A percentile compares a stretch with the other conserved stretches of the same genome.
These are phyloP conservation scores for Opisthograptis luteolata DNA, from an alignment of 2,888 invertebrate species.

Conservation along the genomic window DNA sequence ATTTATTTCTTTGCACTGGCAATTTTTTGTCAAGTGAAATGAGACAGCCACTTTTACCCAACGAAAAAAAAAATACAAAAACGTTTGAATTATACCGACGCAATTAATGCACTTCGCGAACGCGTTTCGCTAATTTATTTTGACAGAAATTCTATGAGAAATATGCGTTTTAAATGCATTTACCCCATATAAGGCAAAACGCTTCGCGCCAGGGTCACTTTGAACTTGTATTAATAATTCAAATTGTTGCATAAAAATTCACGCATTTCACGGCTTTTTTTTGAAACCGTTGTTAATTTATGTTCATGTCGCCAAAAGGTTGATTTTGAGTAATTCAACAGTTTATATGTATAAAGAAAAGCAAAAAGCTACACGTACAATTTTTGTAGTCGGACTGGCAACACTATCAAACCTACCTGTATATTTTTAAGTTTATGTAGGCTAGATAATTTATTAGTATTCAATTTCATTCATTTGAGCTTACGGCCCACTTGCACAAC, in stretches of 20 bases:
- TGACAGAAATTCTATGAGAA: constrained; percentile 36
- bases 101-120: constrained; percentile 23
- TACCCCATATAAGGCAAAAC: constrained; percentile 39
- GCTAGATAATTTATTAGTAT: too few species aligned
- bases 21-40: constrained; percentile 8
- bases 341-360: not conserved
- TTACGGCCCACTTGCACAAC: too few species aligned
- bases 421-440: too few species aligned
- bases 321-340: constrained; percentile 16
- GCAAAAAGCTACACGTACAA: not conserved
- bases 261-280: constrained; percentile 25
- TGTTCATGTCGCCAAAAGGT: constrained; percentile 14
- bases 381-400: not conserved
- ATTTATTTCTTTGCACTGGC: constrained; percentile 7
- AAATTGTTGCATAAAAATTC: constrained; percentile 42
- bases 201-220: constrained; percentile 39
- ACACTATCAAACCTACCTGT: too few species aligned
- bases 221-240: constrained; percentile 32
- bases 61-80: constrained; percentile 8
- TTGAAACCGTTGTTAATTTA: constrained; percentile 5
- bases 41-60: constrained; percentile 9
- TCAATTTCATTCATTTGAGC: too few species aligned
- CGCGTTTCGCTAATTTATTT: constrained; percentile 29
- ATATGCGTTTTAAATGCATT: constrained; percentile 33
- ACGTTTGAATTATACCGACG: constrained; percentile 16